Evolutionary conservation across 2,888 invertebrate species (phyloP).

Genomic region (Cheilosia urbana): DNA sequence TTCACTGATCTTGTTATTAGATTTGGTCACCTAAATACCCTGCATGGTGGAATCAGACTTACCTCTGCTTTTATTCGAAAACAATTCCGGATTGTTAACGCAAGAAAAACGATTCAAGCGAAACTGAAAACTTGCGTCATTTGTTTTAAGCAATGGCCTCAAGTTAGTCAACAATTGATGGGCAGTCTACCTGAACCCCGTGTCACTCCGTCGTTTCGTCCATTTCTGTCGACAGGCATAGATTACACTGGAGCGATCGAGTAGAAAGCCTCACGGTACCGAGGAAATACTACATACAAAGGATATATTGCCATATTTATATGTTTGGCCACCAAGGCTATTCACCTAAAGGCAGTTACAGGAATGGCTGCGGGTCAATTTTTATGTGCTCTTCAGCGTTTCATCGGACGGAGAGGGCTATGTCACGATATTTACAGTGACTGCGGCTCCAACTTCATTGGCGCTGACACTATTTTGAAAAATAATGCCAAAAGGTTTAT

Average conservation of each 20-base stretch:
- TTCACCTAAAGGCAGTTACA: constrained; percentile 64
- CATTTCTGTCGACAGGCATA: constrained; percentile 47
- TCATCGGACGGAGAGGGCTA: constrained; percentile 47
- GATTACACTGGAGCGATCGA: constrained; percentile 54
- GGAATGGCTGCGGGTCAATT: constrained; percentile 40
- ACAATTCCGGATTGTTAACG: constrained; percentile 3
- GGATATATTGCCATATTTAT: constrained; percentile 60
- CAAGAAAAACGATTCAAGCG: not conserved
- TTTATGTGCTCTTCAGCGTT: constrained; percentile 43
- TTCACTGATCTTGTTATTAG: not conserved
- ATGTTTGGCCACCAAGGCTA: constrained; percentile 58
- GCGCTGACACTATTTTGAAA: constrained; percentile 9
- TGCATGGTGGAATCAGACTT: constrained; percentile 2
- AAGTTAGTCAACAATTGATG: constrained; percentile 52
- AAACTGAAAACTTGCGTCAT: constrained; percentile 16
- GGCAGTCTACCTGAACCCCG: constrained; percentile 41
- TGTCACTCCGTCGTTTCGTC: constrained; percentile 40
- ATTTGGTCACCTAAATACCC: not conserved
- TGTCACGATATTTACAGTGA: constrained; percentile 43
- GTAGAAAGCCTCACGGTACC: constrained; percentile 36
- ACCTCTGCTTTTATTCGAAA: not conserved
- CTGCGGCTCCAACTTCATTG: constrained; percentile 49
- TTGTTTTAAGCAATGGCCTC: constrained; percentile 49
- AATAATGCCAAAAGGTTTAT: constrained; percentile 1
- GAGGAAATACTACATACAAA: constrained; percentile 51